A percentile compares a stretch with the other conserved stretches of the same genome.
Evolutionary conservation across 2,113 vertebrate genomes (phyloP).

Genomic region (Bettongia penicillata): DNA sequence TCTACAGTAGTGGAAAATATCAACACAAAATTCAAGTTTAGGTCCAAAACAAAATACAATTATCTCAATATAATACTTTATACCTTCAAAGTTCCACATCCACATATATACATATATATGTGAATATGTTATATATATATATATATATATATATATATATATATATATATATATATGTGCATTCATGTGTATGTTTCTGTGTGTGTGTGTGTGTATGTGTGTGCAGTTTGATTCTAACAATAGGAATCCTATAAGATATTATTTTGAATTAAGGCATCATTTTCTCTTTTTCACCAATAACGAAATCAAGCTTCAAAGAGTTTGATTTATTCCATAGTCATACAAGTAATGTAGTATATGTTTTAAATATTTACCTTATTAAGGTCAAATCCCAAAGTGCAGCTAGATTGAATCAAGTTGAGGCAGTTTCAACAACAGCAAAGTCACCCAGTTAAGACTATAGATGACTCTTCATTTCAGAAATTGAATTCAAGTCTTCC

Average conservation of each 20-base stretch:
- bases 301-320: neutral
- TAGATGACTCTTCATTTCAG: neutral
- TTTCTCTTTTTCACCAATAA: neutral
- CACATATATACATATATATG: too few species aligned
- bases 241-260: neutral
- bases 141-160: too few species aligned
- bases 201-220: too few species aligned
- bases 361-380: neutral
- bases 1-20: neutral
- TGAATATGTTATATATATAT: too few species aligned
- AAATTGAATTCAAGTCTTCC: neutral
- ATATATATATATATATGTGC: neutral
- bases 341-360: neutral
- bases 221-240: neutral
- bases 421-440: neutral
- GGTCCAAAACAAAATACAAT: neutral
- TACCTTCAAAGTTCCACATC: neutral
- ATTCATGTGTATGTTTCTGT: too few species aligned
- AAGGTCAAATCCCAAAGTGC: neutral
- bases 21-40: neutral
- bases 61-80: neutral
- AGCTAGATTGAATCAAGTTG: neutral
- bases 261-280: neutral
- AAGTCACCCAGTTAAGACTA: neutral
- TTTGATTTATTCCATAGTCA: neutral